Base-by-base conservation (phyloP, 2,888 invertebrate species). In the Frankliniella fusca region DNA sequence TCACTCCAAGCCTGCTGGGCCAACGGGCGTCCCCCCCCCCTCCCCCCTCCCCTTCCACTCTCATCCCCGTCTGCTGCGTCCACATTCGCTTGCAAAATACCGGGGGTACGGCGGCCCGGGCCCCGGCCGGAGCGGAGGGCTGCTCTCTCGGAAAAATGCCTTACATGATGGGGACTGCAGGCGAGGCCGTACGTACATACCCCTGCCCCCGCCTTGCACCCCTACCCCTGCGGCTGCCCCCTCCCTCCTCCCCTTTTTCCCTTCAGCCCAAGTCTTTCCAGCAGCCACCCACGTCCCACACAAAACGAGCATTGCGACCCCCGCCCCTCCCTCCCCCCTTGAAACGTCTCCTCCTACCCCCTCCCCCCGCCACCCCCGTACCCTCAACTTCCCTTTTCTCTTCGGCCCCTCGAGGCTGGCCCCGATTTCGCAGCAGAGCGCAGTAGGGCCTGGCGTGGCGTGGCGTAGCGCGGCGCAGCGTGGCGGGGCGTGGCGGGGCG, bases 371-470 rank as follows among this genome's bases (percentile, higher is more conserved):
- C 5, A 38, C 38, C 38, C 38, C 38, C 38, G n/a, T 54, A 54
- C 54, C 54, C 54, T 54, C 15, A 38, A 38, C 38, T 38, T 38
- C 20, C 54, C 54, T 54, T 20, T 15, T 54, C 20, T 20, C 18
- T 54, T 54, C 54, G 54, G 54, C 54, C 54, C 54, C 54, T 54
- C 70, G n/a, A 70, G 70, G 70, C 70, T 70, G 70, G 70, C 70
- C 70, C 70, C 70, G 70, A 70, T 70, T 70, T 70, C 70, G 70
- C 70, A 54, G 20, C 54, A 54, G 54, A 54, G 70, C 70, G 70
- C 23, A 20, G 70, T 23, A 23, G 70, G 70, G 70, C 65, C 20
- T 54, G 20, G 20, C 65, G n/a, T 18, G 65, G 65, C 65, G n/a
- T 7, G 7, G 54, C 54, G 54, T 54, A 38, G 38, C 38, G n/a